Percentiles rank a stretch among this genome's conserved stretches.
phyloP scores from a whole-genome alignment of 2,888 invertebrate genomes.

The Calliopum simillimum region DNA sequence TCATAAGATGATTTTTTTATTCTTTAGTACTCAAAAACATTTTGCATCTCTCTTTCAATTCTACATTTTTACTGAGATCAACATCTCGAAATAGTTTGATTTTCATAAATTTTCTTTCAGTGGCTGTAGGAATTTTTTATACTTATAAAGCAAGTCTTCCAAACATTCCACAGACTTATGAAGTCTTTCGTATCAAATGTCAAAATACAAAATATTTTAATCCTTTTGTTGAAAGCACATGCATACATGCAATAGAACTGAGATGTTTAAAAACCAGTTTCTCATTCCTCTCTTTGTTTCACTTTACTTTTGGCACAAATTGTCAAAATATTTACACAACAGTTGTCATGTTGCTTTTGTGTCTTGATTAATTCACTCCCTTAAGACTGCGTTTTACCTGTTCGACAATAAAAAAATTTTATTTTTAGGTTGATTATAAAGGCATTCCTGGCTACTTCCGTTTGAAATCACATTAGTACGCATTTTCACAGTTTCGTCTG shows the following conservation, averaged over 20 bases:
- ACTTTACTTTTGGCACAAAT: slow-evolving; percentile 29
- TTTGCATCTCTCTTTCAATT: no score
- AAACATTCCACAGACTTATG: background rate
- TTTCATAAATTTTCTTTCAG: no score
- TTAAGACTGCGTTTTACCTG: background rate
- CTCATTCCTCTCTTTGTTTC: background rate
- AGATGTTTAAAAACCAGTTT: background rate
- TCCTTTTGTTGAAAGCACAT: background rate
- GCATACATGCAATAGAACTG: background rate
- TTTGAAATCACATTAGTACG: background rate
- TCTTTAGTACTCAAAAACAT: no score
- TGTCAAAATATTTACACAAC: slow-evolving; percentile 51
- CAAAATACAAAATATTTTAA: background rate
- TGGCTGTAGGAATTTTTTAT: no score
- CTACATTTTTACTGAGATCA: no score
- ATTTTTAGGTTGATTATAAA: background rate
- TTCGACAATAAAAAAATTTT: background rate
- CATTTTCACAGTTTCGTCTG: background rate
- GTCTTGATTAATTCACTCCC: no score
- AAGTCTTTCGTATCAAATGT: background rate
- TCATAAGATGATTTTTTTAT: no score
- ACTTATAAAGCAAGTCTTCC: background rate
- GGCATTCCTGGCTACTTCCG: slow-evolving; percentile 3
- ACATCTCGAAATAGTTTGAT: no score
- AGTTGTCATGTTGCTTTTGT: slow-evolving; percentile 43